Percentiles rank a stretch among this genome's conserved stretches.
Conservation (phyloP, 1,140 invertebrate genomes). For the Zaprionus davidi region DNA sequence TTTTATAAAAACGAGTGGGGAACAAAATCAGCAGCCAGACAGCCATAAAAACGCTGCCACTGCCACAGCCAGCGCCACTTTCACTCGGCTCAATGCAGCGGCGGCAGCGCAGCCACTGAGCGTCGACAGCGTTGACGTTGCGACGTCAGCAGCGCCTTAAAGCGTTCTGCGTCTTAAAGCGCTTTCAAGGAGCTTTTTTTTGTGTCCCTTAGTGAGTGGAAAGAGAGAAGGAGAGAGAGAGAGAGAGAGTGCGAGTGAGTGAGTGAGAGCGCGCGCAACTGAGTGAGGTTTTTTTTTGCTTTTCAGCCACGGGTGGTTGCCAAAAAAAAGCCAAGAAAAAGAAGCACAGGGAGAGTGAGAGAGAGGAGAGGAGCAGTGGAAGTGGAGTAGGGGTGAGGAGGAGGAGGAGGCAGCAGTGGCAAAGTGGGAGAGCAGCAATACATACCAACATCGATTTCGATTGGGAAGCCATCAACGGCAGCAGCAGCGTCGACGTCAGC, state of each 20-base stretch:
- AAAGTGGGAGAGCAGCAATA: slow-evolving; percentile 35
- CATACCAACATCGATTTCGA: slow-evolving; percentile 84
- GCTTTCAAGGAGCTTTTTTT: slow-evolving; percentile 17
- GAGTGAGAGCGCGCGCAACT: slow-evolving; percentile 23
- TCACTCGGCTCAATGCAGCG: slow-evolving; percentile 70
- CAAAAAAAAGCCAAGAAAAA: slow-evolving; percentile 41
- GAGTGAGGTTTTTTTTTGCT: slow-evolving; percentile 36
- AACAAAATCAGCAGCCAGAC: slow-evolving; percentile 46
- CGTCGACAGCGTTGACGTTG: slow-evolving; percentile 16
- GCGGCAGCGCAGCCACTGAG: slow-evolving; percentile 8
- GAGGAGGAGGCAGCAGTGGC: not conserved
- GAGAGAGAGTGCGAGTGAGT: slow-evolving; percentile 9
- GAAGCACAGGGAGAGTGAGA: too few relatives aligned
- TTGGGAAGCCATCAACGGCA: slow-evolving; percentile 83
- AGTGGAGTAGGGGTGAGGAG: slow-evolving; percentile 6
- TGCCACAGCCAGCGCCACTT: slow-evolving; percentile 70
- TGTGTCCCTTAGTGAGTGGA: not conserved
- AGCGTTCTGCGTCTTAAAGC: slow-evolving; percentile 46
- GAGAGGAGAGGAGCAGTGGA: not conserved
- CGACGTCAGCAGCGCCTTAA: slow-evolving; percentile 31
- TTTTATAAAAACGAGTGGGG: slow-evolving; percentile 66
- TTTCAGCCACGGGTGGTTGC: slow-evolving; percentile 47
- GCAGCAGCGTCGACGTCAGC: slow-evolving; percentile 28
- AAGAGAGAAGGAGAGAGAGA: slow-evolving; percentile 8
- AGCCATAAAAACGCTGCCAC: slow-evolving; percentile 61